These are phyloP conservation scores for Pangasius larnaudii DNA, from an alignment of 2,797 vertebrate species.

Conservation along the genomic window DNA sequence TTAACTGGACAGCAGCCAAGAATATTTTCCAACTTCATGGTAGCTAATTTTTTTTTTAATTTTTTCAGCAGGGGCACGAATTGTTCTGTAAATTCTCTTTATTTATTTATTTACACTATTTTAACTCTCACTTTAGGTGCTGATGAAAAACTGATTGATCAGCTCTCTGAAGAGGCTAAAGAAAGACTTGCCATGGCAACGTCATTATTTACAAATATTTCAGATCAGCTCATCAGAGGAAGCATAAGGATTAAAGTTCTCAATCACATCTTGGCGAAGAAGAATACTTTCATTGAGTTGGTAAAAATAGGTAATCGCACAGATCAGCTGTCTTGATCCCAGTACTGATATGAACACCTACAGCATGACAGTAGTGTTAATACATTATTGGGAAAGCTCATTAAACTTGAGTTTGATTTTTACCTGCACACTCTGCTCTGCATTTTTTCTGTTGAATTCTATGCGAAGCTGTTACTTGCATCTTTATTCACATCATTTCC, in stretches of 20 bases:
- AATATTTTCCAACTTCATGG: constrained; percentile 81
- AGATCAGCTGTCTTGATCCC: background rate
- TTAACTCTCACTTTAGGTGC: constrained; percentile 68
- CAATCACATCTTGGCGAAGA: constrained; percentile 69
- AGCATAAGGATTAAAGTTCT: constrained; percentile 74
- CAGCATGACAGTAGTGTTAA: background rate
- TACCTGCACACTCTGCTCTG: background rate
- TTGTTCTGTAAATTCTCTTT: background rate
- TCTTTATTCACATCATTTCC: background rate
- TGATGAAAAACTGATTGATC: constrained; percentile 69
- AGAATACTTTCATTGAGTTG: constrained; percentile 71
- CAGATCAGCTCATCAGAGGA: constrained; percentile 64
- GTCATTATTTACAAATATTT: constrained; percentile 70
- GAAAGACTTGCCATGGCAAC: constrained; percentile 72
- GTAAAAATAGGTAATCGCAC: constrained; percentile 77
- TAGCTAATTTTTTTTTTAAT: constrained; percentile 54
- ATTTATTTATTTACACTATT: background rate
- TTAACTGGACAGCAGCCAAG: constrained; percentile 81
- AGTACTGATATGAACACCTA: background rate
- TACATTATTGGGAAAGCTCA: too few relatives aligned
- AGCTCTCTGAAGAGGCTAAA: constrained; percentile 75
- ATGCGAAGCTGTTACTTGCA: background rate
- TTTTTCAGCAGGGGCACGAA: background rate
- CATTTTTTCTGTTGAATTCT: background rate
- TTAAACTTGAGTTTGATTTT: background rate